Base-by-base conservation (phyloP, 2,113 vertebrate species). In the Bombycilla garrulus region DNA sequence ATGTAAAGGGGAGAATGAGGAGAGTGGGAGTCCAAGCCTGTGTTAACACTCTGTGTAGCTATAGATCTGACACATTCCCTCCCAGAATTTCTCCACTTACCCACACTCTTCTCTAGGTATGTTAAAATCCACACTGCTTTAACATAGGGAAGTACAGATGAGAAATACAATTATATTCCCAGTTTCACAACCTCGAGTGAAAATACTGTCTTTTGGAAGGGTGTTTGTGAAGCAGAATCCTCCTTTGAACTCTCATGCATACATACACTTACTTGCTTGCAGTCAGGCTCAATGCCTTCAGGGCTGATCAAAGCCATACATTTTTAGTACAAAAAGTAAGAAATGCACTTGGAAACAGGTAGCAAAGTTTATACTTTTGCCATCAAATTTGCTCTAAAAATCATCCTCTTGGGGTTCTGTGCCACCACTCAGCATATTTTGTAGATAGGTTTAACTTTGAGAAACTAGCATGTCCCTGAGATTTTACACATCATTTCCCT, bases 1-100 rank as follows among this genome's bases (percentile, higher is more conserved):
- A 92, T 70, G 44, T 74, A 93, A 71, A 96, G 51, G 51, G 82
- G 58, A 83, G 82, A 93, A 73, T 44, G 67, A 86, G 79, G 50
- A 81, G 85, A 88, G 88, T 90, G 82, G 90, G 94, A 96, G 72
- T 38, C 60, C 60, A 50, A 92, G 82, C 47, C 77, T 93, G 80
- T 93, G 88, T 95, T 92, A 81, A 66, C 79, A 81, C 54, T 67
- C 23, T 60, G 31, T 60, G 53, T 66, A 85, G 81, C 80, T 92
- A 33, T 31, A 70, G 42, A 85, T 80, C 74, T 80, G 84, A 82
- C 81, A 95, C 50, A 45, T 65, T 89, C 35, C 23, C 70, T 51
- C 78, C 38, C 50, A 90, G 36, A 88, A 77, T 77, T 91, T 61
- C 71, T 91, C 73, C 54, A 65, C 82, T 88, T 91, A 81, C 78